Evolutionary conservation across 2,888 invertebrate genomes (phyloP).

Genomic region (Hydropsyche betteni): DNA sequence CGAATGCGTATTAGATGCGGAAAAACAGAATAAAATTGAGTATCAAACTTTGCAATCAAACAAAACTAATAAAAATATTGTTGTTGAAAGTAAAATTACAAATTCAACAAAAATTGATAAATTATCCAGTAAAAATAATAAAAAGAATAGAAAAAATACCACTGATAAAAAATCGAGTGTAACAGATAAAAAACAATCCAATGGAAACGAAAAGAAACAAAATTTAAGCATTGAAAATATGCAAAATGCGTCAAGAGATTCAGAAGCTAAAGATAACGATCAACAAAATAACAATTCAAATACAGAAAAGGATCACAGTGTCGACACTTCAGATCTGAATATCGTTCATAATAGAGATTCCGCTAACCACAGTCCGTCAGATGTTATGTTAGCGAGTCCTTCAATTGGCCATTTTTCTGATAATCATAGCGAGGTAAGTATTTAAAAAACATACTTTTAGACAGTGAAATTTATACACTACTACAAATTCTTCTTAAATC

Average conservation of each 20-base stretch:
- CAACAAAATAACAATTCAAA: neutral
- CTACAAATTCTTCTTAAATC: slow-evolving; percentile 32
- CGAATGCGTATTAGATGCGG: neutral
- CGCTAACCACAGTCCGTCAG: slow-evolving; percentile 81
- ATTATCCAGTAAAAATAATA: slow-evolving; percentile 29
- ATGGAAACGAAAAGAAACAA: slow-evolving; percentile 7
- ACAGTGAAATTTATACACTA: slow-evolving; percentile 32
- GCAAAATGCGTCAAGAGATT: neutral
- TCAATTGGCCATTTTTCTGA: slow-evolving; percentile 75
- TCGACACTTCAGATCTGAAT: slow-evolving; percentile 58
- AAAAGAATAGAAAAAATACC: slow-evolving; percentile 32
- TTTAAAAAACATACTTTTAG: slow-evolving; percentile 12
- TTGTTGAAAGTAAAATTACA: slow-evolving; percentile 14
- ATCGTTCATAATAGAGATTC: slow-evolving; percentile 68
- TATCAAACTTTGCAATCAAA: neutral
- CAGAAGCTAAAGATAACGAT: neutral
- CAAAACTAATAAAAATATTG: slow-evolving; percentile 1
- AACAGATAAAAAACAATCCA: slow-evolving; percentile 23
- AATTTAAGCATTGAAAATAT: slow-evolving; percentile 19
- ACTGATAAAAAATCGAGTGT: slow-evolving; percentile 24
- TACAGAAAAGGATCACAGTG: slow-evolving; percentile 56
- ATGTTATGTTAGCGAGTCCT: slow-evolving; percentile 74
- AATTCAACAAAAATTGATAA: slow-evolving; percentile 35
- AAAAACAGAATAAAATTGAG: neutral
- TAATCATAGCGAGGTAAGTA: slow-evolving; percentile 71